phyloP scores from a whole-genome alignment of 2,888 invertebrate genomes.

The Acronicta psi region DNA sequence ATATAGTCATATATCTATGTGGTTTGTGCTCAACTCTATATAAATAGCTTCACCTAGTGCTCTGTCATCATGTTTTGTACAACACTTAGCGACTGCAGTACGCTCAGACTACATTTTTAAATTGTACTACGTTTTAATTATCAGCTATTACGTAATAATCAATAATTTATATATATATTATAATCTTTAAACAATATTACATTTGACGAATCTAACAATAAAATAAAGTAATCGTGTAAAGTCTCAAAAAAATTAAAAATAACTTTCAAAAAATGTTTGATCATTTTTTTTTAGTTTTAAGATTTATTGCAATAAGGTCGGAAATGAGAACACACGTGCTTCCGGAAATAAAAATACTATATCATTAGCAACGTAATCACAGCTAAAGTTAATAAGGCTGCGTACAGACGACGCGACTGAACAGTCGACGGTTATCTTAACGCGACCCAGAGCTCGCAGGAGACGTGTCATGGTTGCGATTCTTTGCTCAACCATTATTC shows the following conservation, averaged over 20 bases:
- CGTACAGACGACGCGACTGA: constrained; percentile 13
- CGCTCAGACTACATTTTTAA: constrained; percentile 63
- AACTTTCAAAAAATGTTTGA: constrained; percentile 63
- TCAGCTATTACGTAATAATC: constrained; percentile 65
- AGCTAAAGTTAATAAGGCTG: constrained; percentile 44
- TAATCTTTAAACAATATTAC: constrained; percentile 46
- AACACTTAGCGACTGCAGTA: constrained; percentile 57
- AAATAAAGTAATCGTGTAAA: constrained; percentile 65
- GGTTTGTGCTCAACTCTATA: constrained; percentile 53
- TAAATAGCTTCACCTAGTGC: constrained; percentile 58
- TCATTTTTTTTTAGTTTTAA: constrained; percentile 33
- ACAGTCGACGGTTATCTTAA: background rate
- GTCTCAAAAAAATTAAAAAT: constrained; percentile 66
- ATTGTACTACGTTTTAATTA: constrained; percentile 72
- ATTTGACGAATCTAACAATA: constrained; percentile 41
- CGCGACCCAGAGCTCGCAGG: constrained; percentile 12
- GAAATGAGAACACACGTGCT: constrained; percentile 55
- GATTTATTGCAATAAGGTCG: constrained; percentile 56
- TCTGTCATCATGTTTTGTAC: constrained; percentile 43
- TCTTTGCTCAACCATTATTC: constrained; percentile 2
- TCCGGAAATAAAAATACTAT: constrained; percentile 30
- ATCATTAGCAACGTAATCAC: constrained; percentile 55
- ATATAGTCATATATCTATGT: constrained; percentile 43
- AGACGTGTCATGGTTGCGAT: background rate
- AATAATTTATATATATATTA: constrained; percentile 44